Conservation (phyloP, 2,888 invertebrate genomes). For the Acanthosoma haemorrhoidale region DNA sequence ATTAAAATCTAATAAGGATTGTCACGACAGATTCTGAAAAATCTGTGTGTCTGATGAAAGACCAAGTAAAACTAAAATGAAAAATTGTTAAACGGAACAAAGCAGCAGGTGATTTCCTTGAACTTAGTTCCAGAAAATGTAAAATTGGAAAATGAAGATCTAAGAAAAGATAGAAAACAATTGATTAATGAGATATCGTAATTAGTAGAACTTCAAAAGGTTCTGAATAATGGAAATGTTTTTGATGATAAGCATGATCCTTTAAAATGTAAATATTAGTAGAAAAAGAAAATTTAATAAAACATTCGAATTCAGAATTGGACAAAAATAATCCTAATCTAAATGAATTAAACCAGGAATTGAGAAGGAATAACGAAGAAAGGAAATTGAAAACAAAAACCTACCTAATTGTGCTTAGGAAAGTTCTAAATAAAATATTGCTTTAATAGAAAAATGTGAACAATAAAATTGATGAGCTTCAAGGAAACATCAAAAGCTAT, state of each 20-base stretch:
- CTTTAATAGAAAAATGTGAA: neutral
- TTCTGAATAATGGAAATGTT: slow-evolving; percentile 47
- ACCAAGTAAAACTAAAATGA: neutral
- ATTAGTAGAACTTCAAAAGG: slow-evolving; percentile 41
- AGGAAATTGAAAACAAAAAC: slow-evolving; percentile 49
- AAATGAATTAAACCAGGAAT: slow-evolving; percentile 37
- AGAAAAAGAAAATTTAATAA: slow-evolving; percentile 42
- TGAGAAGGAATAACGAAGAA: slow-evolving; percentile 42
- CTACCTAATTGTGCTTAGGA: neutral
- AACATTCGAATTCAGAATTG: slow-evolving; percentile 38
- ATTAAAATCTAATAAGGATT: neutral
- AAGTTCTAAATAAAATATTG: neutral
- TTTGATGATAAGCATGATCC: slow-evolving; percentile 43
- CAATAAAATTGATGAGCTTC: neutral
- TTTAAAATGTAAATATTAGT: slow-evolving; percentile 32
- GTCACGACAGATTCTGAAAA: neutral
- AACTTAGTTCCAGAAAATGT: slow-evolving; percentile 27
- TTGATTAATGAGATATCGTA: slow-evolving; percentile 48
- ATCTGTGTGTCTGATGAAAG: neutral
- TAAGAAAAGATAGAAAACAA: slow-evolving; percentile 44
- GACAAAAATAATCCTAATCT: slow-evolving; percentile 36
- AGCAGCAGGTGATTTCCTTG: neutral
- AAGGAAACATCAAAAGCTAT: slow-evolving; percentile 15
- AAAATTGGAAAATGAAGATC: slow-evolving; percentile 45
- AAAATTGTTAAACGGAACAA: neutral